Evolutionary conservation across 2,113 vertebrate genomes (phyloP), one percentile per base, ranked within the genome.

Genomic region (Pollachius pollachius): DNA sequence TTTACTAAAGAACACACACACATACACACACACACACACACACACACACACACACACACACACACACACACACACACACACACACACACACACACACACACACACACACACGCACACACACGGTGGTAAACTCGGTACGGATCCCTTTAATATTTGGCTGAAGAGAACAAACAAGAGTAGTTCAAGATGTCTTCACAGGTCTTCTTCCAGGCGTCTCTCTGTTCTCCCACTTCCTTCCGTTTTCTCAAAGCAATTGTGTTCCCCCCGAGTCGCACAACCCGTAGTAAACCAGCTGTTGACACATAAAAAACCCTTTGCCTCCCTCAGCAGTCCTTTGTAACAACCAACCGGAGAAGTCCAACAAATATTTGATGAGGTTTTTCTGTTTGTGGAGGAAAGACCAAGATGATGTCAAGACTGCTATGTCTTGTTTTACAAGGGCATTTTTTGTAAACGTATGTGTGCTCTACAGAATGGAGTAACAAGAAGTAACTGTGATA

Each of bases 111-210:
- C 21, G n/a, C 62, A 64, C 62, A 71, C 52, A 64, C 19, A 11
- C 6, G 8, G 41, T 18, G 21, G 18, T 23, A 62, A 21, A n/a
- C 54, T n/a, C 8, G 54, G 15, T 57, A 48, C 11, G 69, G 61
- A 69, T 15, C 67, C 67, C 41, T 13, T 48, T 48, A 48, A 48
- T 13, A 48, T 48, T 48, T 48, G 6, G 41, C 41, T 48, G 71
- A 68, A 68, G 62, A 79, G 56, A 61, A 34, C 63, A 64, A 65
- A 65, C 18, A 57, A 65, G 54, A 74, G 68, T 76, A 76, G 72
- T 82, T 77, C 4, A 30, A 65, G 41, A 74, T 63, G 80, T 80
- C 70, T 79, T 81, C 71, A 67, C 63, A 77, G 75, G 81, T 48
- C 66, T n/a, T 64, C 17, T 41, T 77, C 56, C 0, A 67, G 79